These are phyloP conservation scores for Alligator sinensis DNA, from an alignment of 2,113 vertebrate species.

Conservation along the genomic window DNA sequence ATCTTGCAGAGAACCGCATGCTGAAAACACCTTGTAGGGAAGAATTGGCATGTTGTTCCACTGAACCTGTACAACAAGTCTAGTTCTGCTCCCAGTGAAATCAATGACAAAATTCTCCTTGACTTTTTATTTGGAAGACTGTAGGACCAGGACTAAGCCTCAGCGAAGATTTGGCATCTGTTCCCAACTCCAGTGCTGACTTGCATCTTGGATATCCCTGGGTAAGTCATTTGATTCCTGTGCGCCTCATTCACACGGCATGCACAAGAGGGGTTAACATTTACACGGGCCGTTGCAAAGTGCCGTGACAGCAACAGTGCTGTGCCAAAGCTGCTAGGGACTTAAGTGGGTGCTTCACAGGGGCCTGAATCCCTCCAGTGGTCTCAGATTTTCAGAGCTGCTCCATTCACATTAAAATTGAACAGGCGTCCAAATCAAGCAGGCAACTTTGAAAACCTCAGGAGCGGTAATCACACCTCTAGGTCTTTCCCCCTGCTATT, in stretches of 20 bases:
- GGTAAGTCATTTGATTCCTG: background rate
- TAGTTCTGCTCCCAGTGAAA: background rate
- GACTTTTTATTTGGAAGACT: background rate
- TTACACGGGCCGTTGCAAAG: constrained; percentile 22
- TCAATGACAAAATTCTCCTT: background rate
- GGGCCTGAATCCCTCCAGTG: background rate
- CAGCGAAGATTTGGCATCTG: background rate
- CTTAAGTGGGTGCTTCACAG: fast-evolving
- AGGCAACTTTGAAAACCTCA: background rate
- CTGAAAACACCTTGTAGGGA: background rate
- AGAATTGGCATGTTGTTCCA: background rate
- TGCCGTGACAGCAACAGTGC: fast-evolving
- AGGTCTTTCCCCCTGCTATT: background rate
- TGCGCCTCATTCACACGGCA: background rate
- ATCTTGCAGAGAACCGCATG: background rate
- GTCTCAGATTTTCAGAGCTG: background rate
- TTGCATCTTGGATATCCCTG: fast-evolving
- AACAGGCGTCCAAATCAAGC: background rate
- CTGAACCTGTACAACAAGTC: background rate
- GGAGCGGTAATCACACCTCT: background rate
- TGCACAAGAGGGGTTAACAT: background rate
- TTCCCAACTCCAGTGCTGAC: constrained; percentile 32
- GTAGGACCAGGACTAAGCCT: background rate
- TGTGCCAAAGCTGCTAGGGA: background rate
- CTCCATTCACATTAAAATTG: background rate